Base-by-base conservation (phyloP, 2,888 invertebrate genomes). In the Sericinus montela region DNA sequence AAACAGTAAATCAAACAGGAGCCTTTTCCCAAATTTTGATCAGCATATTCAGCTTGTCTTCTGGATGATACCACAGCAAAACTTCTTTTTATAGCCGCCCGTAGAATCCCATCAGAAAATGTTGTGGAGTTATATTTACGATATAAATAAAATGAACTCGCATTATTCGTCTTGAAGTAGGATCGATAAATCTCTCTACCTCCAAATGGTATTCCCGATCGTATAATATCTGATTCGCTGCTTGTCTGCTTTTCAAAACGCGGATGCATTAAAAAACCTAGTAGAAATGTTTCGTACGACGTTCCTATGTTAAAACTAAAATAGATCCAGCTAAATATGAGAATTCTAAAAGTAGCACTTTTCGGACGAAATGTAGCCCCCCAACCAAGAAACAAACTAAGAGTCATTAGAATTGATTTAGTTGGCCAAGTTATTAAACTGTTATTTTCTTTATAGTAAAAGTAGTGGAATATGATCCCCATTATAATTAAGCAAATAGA, bases 241-340 rank as follows among this genome's bases (percentile, higher is more conserved):
- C 78, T 78, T 75, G 89, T 86, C 77, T 89, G 89, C 69, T 81
- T 88, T 63, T 83, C 85, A 63, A 79, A 89, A 66, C 88, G 75
- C 54, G 89, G 89, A 57, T 89, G 86, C 80, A 89, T 88, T 73
- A 89, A 63, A 69, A 87, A 89, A 67, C 77, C 87, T 68, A 89
- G 77, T 51, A 89, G 76, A 63, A 88, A 85, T 58, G 89, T 88
- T 68, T 83, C 87, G 68, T 89, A 89, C 36, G 85, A 81, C 61
- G 89, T 87, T 53, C 78, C 77, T 75, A 89, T 80, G 73, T 86
- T 89, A 63, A 88, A 71, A 56, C 87, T 83, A 65, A 88, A 89
- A 63, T 77, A 78, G 15, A 89, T 75, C 89, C 89, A 89, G 56
- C 71, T 65, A 44, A 88, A 80, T 58, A 89, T 72, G 54, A 89